Evolutionary conservation across 2,797 vertebrate genomes (phyloP).

Genomic region (Clarias platycephalus): DNA sequence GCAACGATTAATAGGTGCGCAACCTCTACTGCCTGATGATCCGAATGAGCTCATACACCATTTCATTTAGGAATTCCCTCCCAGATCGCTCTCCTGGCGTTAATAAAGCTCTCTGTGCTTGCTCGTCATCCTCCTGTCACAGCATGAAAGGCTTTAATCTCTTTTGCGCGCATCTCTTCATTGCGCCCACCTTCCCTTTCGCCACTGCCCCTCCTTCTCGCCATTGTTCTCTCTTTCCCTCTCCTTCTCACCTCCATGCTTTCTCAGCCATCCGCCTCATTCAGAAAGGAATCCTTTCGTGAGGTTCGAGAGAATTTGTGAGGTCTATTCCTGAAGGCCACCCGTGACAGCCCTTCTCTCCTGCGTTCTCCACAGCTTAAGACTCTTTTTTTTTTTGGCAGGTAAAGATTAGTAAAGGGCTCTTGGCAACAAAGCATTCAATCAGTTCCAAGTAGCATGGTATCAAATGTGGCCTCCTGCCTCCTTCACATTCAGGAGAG

Average conservation of each 20-base stretch:
- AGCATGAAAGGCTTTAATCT: conserved; percentile 55
- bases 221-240: conserved; percentile 27
- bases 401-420: conserved; percentile 89
- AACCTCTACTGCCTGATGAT: conserved; percentile 28
- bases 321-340: conserved; percentile 43
- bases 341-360: conserved; percentile 60
- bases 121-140: conserved; percentile 37
- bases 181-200: conserved; percentile 36
- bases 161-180: conserved; percentile 45
- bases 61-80: conserved; percentile 45
- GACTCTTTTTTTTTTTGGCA: conserved; percentile 66
- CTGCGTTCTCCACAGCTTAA: conserved; percentile 49
- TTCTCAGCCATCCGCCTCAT: conserved; percentile 76
- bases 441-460: conserved; percentile 84
- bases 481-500: conserved; percentile 74
- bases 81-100: conserved; percentile 33
- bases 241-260: conserved; percentile 45
- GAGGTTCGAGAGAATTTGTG: conserved; percentile 17
- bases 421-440: conserved; percentile 87
- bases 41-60: conserved; percentile 17
- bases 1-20: not conserved
- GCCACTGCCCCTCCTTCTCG: conserved; percentile 24
- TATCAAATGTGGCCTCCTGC: conserved; percentile 90
- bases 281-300: conserved; percentile 58
- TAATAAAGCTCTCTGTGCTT: conserved; percentile 40